A percentile compares a stretch with the other conserved stretches of the same genome.
Evolutionary conservation across 2,888 invertebrate species (phyloP).

Genomic region (Nesidiocoris tenuis): DNA sequence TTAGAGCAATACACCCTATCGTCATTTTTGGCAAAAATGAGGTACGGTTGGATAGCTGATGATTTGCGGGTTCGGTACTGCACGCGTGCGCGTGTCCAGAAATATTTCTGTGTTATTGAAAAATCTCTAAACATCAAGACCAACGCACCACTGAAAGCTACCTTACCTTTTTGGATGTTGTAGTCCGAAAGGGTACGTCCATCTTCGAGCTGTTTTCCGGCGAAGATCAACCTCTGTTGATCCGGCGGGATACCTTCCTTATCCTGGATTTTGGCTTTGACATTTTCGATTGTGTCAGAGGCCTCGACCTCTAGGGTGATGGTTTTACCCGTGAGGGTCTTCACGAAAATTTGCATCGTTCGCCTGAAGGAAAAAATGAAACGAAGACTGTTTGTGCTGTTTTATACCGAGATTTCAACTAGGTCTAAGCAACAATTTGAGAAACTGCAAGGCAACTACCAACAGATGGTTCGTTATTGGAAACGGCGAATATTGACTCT

Average conservation of each 20-base stretch:
- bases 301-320: slow-evolving; percentile 60
- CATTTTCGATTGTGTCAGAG: slow-evolving; percentile 76
- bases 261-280: slow-evolving; percentile 88
- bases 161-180: slow-evolving; percentile 60
- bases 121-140: too few species aligned
- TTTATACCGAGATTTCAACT: background rate
- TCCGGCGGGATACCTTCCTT: slow-evolving; percentile 80
- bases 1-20: too few species aligned
- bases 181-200: slow-evolving; percentile 60
- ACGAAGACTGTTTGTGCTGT: background rate
- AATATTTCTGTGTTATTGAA: too few species aligned
- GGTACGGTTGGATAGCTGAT: too few species aligned
- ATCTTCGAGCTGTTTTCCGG: slow-evolving; percentile 64
- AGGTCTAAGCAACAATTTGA: background rate
- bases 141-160: too few species aligned
- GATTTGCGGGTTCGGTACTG: too few species aligned
- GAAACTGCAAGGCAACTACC: too few species aligned
- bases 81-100: too few species aligned
- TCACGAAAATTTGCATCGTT: slow-evolving; percentile 93
- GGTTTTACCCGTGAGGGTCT: slow-evolving; percentile 65
- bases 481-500: too few species aligned
- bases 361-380: slow-evolving; percentile 33
- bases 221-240: slow-evolving; percentile 65
- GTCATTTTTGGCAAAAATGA: too few species aligned
- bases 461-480: too few species aligned